These are phyloP conservation scores for Tortrix viridana DNA, from an alignment of 2,888 invertebrate genomes.

Conservation along the genomic window DNA sequence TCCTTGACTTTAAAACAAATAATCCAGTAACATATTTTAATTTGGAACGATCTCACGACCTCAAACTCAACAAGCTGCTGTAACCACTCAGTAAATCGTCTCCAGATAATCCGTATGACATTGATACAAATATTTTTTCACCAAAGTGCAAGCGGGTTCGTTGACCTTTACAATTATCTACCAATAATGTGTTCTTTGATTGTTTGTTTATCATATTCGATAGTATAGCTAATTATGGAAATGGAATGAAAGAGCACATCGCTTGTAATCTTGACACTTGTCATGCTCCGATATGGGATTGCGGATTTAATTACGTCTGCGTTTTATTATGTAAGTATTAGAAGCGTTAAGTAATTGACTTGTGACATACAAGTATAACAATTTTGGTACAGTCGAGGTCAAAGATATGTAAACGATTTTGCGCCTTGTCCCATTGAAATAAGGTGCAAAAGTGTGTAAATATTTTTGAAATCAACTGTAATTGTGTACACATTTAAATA, in stretches of 20 bases:
- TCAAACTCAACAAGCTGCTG: neutral
- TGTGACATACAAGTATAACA: too few species aligned
- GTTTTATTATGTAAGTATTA: neutral
- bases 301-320: neutral
- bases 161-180: conserved; percentile 76
- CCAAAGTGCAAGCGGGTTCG: conserved; percentile 69
- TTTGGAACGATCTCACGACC: neutral
- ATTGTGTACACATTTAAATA: too few species aligned
- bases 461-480: too few species aligned
- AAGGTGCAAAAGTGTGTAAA: too few species aligned
- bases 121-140: conserved; percentile 58
- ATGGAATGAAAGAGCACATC: conserved; percentile 18
- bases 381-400: too few species aligned
- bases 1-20: neutral
- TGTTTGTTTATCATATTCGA: conserved; percentile 73
- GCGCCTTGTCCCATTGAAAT: too few species aligned
- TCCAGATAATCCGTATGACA: conserved; percentile 22
- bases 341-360: too few species aligned
- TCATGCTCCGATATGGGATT: conserved; percentile 11
- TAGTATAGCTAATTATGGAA: conserved; percentile 47
- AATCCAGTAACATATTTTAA: neutral
- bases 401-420: too few species aligned
- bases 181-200: conserved; percentile 77
- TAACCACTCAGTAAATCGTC: neutral
- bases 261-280: conserved; percentile 26